Base-by-base conservation (phyloP, 2,113 vertebrate genomes). In the Anser cygnoides region DNA sequence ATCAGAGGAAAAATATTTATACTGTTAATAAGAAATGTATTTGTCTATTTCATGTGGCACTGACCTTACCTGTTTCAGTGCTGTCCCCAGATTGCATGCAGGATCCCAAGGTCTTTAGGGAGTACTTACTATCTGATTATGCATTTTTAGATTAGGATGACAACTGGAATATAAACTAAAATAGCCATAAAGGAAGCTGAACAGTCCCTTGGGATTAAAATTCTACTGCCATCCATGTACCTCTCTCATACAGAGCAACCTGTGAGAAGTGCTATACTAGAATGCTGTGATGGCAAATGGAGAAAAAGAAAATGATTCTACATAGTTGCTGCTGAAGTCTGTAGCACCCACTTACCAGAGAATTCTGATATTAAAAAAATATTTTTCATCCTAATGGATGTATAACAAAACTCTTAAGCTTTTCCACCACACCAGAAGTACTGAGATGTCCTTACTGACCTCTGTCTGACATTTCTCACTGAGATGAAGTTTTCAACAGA, bases 121-220 rank as follows among this genome's bases (percentile, higher is more conserved):
- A 84, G 25, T 23, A n/a, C 35, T 89, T 78, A 13, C 10, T 82
- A 39, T 84, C 67, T 62, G 49, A 83, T 88, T 85, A 77, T 41
- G 59, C 37, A 77, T 46, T 88, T 85, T 37, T 31, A 14, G 41
- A 41, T 65, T 59, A 63, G 46, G 26, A 54, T 78, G 61, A 81
- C 73, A 89, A 89, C 68, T 81, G 76, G 57, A 92, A 72, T 55
- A 77, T 59, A 88, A 93, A 80, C 65, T 11, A 71, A 95, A 96
- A 90, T 67, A 92, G n/a, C 67, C 46, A 43, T 52, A 67, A 71
- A 90, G 41, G 85, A 94, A 87, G 81, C 22, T 79, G 75, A 88
- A 80, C 11, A 1, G 2, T 72, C 63, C 46, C 33, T 82, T 16
- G 66, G 85, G 75, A 61, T 89, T 1, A 46, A 52, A 46, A 52